phyloP scores from a whole-genome alignment of 2,888 invertebrate species.

The Phyllotreta cruciferae region DNA sequence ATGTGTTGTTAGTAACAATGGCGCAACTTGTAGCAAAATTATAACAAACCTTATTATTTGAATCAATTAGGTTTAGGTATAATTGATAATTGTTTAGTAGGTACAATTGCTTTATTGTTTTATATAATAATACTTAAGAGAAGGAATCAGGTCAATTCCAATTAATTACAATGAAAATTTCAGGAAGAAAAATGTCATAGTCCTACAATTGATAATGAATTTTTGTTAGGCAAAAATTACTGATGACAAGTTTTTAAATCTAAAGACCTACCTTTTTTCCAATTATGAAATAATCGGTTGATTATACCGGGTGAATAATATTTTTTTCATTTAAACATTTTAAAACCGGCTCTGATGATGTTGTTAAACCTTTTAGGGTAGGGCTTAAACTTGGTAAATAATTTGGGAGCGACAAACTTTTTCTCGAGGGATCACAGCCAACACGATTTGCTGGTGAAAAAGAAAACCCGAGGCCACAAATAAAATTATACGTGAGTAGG shows the following conservation, averaged over 20 bases:
- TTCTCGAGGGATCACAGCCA: slow-evolving; percentile 19
- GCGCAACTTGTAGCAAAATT: no score
- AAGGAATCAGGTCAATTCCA: no score
- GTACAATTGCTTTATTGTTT: background rate
- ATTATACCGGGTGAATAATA: background rate
- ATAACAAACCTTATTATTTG: no score
- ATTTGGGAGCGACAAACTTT: slow-evolving; percentile 25
- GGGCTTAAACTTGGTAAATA: slow-evolving; percentile 17
- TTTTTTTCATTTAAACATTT: background rate
- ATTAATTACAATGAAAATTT: no score
- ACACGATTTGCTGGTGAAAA: slow-evolving; percentile 15
- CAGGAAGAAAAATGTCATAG: no score
- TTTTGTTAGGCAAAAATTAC: no score
- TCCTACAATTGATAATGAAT: no score
- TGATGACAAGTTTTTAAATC: no score
- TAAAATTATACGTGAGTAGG: slow-evolving; percentile 5
- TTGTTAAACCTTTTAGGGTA: slow-evolving; percentile 4
- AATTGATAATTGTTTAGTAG: background rate
- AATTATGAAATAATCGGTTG: no score
- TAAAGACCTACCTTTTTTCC: no score
- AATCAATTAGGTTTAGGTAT: background rate
- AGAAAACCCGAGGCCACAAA: slow-evolving; percentile 9
- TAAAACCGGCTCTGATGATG: slow-evolving; percentile 8
- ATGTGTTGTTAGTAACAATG: background rate
- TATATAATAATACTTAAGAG: no score